Conservation (phyloP, 2,113 vertebrate genomes). For the Numenius arquata region DNA sequence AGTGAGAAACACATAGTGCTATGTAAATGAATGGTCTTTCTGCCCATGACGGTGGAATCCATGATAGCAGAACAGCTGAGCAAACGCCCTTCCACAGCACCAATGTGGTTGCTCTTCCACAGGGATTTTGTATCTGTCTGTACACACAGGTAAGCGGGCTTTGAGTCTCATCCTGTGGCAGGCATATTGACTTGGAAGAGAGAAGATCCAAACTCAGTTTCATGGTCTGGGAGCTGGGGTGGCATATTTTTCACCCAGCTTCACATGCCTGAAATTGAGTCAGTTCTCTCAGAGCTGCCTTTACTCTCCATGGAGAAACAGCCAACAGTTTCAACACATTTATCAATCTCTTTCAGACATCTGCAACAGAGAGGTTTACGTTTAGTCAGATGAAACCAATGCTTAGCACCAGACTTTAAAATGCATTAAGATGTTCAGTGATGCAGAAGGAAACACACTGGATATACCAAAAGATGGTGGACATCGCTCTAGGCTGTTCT, state of each 20-base stretch:
- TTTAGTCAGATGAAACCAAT: background rate
- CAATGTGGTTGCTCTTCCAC: background rate
- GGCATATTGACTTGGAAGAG: background rate
- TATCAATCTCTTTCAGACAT: background rate
- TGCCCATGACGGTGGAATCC: background rate
- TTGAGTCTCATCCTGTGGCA: background rate
- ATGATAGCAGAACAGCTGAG: background rate
- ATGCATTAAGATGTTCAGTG: background rate
- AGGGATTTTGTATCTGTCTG: background rate
- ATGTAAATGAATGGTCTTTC: background rate
- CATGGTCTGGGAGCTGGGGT: background rate
- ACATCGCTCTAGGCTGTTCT: background rate
- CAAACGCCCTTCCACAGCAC: background rate
- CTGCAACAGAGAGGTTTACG: background rate
- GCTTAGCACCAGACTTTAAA: background rate
- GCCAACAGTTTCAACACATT: background rate
- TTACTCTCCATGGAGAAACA: background rate
- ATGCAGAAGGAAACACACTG: background rate
- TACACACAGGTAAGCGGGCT: accelerated
- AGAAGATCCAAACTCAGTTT: background rate
- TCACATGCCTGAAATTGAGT: background rate
- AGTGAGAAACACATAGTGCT: background rate
- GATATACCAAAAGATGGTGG: background rate
- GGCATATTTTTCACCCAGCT: background rate
- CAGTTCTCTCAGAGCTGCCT: background rate